Conservation (phyloP, 2,888 invertebrate species). For the Troides aeacus region DNA sequence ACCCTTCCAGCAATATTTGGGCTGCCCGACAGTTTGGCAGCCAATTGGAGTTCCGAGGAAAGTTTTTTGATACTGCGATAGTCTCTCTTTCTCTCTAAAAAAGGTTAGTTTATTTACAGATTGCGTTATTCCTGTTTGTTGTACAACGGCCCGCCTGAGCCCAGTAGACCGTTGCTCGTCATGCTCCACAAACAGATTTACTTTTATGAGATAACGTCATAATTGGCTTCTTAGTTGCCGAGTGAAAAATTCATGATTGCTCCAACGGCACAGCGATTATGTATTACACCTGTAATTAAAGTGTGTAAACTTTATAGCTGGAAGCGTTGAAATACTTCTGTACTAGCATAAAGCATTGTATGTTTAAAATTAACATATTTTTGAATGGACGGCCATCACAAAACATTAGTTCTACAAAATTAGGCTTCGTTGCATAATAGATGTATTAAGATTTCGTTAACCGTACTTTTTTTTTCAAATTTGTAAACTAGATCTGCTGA, state of each 20-base stretch:
- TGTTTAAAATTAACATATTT: too few relatives aligned
- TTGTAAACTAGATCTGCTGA: too few relatives aligned
- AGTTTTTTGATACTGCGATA: too few relatives aligned
- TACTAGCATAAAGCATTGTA: neutral
- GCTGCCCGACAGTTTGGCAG: too few relatives aligned
- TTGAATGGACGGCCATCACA: neutral
- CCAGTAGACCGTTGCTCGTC: constrained; percentile 45
- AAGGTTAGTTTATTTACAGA: constrained; percentile 12
- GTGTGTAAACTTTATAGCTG: constrained; percentile 2
- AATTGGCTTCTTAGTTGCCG: constrained; percentile 23
- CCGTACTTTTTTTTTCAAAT: too few relatives aligned
- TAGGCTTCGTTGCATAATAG: neutral
- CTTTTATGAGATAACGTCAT: constrained; percentile 42
- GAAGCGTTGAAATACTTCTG: neutral
- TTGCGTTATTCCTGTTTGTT: constrained; percentile 25
- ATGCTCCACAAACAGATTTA: constrained; percentile 47
- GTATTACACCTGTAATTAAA: constrained; percentile 9
- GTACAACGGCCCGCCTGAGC: constrained; percentile 26
- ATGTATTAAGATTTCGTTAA: too few relatives aligned
- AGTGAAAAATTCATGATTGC: constrained; percentile 11
- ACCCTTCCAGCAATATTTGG: too few relatives aligned
- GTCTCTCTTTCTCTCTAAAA: neutral
- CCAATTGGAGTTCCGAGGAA: too few relatives aligned
- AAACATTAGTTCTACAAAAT: neutral
- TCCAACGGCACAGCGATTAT: constrained; percentile 11